phyloP scores from a whole-genome alignment of 2,113 vertebrate genomes.

The Egretta garzetta region DNA sequence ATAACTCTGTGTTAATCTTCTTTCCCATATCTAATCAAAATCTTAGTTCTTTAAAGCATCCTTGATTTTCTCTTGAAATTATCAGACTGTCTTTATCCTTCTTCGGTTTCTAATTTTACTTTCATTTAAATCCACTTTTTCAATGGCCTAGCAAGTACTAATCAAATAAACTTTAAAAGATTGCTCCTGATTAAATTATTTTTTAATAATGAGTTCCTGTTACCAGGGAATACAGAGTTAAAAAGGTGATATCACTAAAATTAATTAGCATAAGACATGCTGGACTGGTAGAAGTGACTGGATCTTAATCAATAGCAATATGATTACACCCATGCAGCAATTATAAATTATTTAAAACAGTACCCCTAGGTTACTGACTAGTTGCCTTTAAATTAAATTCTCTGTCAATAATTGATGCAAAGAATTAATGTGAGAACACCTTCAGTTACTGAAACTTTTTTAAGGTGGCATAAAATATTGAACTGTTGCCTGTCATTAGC shows the following conservation, averaged over 20 bases:
- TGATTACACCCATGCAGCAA: conserved; percentile 91
- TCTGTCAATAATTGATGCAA: conserved; percentile 99
- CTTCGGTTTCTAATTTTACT: conserved; percentile 19
- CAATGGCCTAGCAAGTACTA: conserved; percentile 33
- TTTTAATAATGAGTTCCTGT: conserved; percentile 79
- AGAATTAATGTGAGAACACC: conserved; percentile 96
- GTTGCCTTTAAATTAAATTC: conserved; percentile 96
- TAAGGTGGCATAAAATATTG: conserved; percentile 85
- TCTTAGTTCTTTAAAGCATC: neutral
- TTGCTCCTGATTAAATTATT: conserved; percentile 77
- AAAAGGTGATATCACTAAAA: conserved; percentile 82
- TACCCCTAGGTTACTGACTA: conserved; percentile 92
- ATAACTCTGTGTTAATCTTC: conserved; percentile 9
- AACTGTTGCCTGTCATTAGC: conserved; percentile 80
- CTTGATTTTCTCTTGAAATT: conserved; percentile 11
- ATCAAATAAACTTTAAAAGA: conserved; percentile 70
- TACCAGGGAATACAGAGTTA: conserved; percentile 82
- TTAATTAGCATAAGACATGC: conserved; percentile 86
- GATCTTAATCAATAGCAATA: conserved; percentile 95
- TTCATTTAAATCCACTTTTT: conserved; percentile 46
- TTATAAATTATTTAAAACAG: conserved; percentile 98
- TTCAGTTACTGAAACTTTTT: conserved; percentile 86
- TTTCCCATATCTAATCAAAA: neutral
- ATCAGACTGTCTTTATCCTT: neutral
- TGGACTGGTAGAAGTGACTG: conserved; percentile 85